These are phyloP conservation scores for Imbricaverruca yamaguchii DNA, from an alignment of 2,888 invertebrate genomes.

Conservation along the genomic window DNA sequence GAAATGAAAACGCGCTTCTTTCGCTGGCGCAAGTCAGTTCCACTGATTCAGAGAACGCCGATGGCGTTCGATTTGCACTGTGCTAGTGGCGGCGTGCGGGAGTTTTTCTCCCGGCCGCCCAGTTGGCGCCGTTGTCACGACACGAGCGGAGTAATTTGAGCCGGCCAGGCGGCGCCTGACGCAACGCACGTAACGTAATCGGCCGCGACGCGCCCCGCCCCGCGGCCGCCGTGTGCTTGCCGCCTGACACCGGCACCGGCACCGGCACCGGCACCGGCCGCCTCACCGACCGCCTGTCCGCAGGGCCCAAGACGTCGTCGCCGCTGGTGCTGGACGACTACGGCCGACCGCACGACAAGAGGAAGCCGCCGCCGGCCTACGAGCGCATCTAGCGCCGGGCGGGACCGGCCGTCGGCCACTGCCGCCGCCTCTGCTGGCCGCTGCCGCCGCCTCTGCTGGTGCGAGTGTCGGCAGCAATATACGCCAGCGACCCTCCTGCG, in stretches of 20 bases:
- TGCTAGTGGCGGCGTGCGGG: no score
- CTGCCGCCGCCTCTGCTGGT: background rate
- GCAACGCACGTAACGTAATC: no score
- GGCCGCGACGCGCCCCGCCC: background rate
- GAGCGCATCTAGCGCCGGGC: background rate
- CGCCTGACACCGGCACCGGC: background rate
- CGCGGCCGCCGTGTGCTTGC: background rate
- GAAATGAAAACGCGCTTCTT: no score
- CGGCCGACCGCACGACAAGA: background rate
- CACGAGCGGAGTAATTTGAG: background rate
- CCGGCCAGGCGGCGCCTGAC: background rate
- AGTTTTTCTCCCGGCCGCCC: no score
- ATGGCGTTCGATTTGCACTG: no score
- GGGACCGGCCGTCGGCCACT: background rate
- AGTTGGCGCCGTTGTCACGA: no score
- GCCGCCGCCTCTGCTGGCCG: background rate
- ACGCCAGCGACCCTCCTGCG: background rate
- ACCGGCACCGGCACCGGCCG: no score
- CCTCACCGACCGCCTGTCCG: background rate
- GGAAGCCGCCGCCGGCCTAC: background rate
- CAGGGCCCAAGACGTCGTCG: slow-evolving; percentile 6
- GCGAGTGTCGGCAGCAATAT: background rate
- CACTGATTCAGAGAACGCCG: no score
- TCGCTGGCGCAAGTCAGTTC: no score
- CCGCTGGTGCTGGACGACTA: slow-evolving; percentile 1